Evolutionary conservation across 2,888 invertebrate species (phyloP).

Genomic region (Lochmaea crataegi): DNA sequence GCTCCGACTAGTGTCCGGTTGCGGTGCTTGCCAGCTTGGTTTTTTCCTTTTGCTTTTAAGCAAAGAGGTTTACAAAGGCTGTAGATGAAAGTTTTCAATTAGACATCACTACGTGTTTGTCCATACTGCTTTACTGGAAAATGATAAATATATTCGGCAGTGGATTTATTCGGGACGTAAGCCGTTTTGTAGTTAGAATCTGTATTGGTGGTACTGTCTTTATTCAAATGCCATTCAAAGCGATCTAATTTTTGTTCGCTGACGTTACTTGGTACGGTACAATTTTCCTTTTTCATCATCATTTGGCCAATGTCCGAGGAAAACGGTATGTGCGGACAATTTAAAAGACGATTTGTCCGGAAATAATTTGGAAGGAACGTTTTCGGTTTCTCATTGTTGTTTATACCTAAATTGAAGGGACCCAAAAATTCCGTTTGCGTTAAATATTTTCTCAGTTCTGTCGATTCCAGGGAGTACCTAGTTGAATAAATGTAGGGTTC

Average conservation of each 20-base stretch:
- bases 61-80: conserved; percentile 29
- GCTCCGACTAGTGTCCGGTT: too few relatives aligned
- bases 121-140: too few relatives aligned
- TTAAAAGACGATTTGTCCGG: conserved; percentile 20
- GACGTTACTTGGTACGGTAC: conserved; percentile 16
- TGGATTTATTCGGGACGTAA: too few relatives aligned
- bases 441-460: conserved; percentile 1
- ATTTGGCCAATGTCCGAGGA: conserved; percentile 34
- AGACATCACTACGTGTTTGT: conserved; percentile 2
- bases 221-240: conserved; percentile 35
- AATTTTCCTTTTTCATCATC: conserved; percentile 30
- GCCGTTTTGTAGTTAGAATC: conserved; percentile 17
- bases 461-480: not conserved
- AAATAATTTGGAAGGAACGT: too few relatives aligned
- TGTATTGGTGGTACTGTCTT: not conserved
- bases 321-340: conserved; percentile 35
- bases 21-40: too few relatives aligned
- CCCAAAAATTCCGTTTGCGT: conserved; percentile 26
- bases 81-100: conserved; percentile 13
- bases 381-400: conserved; percentile 23
- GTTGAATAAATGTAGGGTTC: conserved; percentile 4
- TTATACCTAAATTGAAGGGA: conserved; percentile 22
- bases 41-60: too few relatives aligned
- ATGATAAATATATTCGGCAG: too few relatives aligned
- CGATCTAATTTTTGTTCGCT: conserved; percentile 30